phyloP scores from a whole-genome alignment of 2,113 vertebrate genomes.

The Neogale vison region DNA sequence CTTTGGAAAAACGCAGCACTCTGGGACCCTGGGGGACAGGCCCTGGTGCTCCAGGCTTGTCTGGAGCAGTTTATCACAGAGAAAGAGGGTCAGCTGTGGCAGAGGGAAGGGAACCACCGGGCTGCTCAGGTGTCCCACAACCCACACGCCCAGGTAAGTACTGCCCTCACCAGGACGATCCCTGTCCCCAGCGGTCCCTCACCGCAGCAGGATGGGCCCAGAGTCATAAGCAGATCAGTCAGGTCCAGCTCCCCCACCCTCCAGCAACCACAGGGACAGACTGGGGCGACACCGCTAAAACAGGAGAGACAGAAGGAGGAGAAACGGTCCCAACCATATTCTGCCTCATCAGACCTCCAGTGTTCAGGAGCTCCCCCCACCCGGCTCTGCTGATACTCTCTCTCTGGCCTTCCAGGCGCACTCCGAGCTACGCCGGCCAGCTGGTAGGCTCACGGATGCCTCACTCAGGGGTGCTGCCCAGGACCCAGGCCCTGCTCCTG shows the following conservation, averaged over 20 bases:
- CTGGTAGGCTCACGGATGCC: neutral
- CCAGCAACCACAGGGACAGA: neutral
- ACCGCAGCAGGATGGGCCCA: neutral
- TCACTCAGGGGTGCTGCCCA: neutral
- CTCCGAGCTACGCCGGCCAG: neutral
- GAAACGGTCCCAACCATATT: neutral
- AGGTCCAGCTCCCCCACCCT: neutral
- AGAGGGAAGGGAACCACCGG: neutral
- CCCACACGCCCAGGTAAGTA: neutral
- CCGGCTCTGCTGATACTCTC: neutral
- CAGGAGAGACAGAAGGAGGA: neutral
- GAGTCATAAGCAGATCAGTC: neutral
- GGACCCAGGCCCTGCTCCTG: neutral
- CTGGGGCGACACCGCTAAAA: neutral
- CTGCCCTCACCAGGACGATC: neutral
- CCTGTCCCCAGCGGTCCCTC: neutral
- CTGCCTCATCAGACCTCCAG: neutral
- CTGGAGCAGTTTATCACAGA: rapidly evolving
- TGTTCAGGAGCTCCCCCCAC: neutral
- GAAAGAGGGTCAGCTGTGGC: neutral
- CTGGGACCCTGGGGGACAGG: neutral
- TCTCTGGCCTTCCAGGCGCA: neutral
- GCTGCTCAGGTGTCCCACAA: neutral
- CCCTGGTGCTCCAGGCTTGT: neutral
- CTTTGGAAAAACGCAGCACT: conserved; percentile 60